These are phyloP conservation scores for Penaeus vannamei DNA, from an alignment of 1,140 invertebrate genomes.

Conservation along the genomic window DNA sequence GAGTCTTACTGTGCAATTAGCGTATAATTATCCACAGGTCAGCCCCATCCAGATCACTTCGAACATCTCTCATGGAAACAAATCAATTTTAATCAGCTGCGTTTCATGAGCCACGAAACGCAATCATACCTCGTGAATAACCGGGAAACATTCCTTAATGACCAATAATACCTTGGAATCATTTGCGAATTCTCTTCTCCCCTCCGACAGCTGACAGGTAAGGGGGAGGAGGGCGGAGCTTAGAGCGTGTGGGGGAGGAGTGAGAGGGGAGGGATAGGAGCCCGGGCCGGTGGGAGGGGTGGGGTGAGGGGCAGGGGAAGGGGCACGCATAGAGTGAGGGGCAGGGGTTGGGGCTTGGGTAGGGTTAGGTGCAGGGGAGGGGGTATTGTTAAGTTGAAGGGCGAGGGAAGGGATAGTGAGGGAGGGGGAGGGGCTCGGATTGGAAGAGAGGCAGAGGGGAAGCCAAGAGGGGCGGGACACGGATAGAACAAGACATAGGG, in stretches of 20 bases:
- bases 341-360: not conserved
- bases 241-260: not conserved
- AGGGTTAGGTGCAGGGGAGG: not conserved
- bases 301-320: not conserved
- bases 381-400: not conserved
- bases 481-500: not conserved
- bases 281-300: no score
- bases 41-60: no score
- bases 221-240: not conserved
- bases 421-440: not conserved
- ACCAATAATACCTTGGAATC: no score
- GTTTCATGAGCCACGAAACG: no score
- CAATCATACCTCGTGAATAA: no score
- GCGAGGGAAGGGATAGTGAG: not conserved
- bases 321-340: not conserved
- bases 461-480: not conserved
- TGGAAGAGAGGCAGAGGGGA: not conserved
- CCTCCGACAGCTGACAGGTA: not conserved
- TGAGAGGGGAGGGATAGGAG: no score
- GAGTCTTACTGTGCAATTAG: no score
- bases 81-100: no score
- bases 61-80: no score
- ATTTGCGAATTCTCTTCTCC: no score
- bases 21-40: no score
- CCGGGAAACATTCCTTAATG: no score